A percentile compares a stretch with the other conserved stretches of the same genome.
Evolutionary conservation across 2,797 vertebrate species (phyloP).

Genomic region (Amazona finschi): DNA sequence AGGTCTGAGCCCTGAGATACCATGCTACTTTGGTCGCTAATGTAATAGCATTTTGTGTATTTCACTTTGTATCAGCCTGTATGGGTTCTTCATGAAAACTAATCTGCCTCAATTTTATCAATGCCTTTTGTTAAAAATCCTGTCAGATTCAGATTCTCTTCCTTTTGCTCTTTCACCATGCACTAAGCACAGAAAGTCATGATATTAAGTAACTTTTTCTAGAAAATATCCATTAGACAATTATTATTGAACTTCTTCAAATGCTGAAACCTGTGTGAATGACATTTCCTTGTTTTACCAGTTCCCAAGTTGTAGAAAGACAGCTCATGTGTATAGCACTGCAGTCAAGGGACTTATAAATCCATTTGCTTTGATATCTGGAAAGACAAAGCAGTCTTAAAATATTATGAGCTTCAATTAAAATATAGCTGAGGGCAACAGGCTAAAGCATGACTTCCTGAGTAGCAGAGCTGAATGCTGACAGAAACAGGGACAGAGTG

Average conservation of each 20-base stretch:
- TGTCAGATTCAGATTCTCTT: not conserved
- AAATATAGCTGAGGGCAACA: slow-evolving; percentile 18
- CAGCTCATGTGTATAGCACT: not conserved
- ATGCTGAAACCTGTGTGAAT: not conserved
- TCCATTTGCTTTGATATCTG: slow-evolving; percentile 37
- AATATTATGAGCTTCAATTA: slow-evolving; percentile 45
- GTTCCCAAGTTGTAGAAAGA: not conserved
- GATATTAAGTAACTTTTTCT: not conserved
- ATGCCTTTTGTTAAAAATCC: not conserved
- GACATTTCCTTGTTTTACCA: not conserved
- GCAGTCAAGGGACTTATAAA: slow-evolving; percentile 7
- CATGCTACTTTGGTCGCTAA: not conserved
- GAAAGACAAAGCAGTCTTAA: slow-evolving; percentile 41
- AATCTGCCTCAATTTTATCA: not conserved
- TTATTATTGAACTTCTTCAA: slow-evolving; percentile 5
- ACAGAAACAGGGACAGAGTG: not conserved
- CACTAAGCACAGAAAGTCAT: not conserved
- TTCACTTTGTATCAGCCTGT: not conserved
- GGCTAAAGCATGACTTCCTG: not conserved
- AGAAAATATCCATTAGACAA: not conserved
- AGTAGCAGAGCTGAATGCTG: not conserved
- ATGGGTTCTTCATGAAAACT: not conserved
- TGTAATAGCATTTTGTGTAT: not conserved
- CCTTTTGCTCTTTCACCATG: not conserved
- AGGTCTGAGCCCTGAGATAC: not conserved